Evolutionary conservation across 2,888 invertebrate species (phyloP).

Genomic region (Minunthozetes semirufus): DNA sequence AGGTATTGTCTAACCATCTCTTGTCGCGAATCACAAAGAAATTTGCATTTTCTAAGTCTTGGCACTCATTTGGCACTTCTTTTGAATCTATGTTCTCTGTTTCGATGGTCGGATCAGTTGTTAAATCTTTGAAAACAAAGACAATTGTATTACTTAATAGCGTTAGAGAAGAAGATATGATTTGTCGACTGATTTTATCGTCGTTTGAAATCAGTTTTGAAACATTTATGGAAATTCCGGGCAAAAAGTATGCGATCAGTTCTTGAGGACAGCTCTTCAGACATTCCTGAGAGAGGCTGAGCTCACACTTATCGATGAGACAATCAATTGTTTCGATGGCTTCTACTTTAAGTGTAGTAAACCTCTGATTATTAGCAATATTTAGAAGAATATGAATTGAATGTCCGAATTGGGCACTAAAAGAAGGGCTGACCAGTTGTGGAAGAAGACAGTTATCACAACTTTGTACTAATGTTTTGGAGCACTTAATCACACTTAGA

Average conservation of each 20-base stretch:
- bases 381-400: constrained; percentile 28
- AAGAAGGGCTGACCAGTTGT: constrained; percentile 9
- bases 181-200: constrained; percentile 29
- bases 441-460: constrained; percentile 2
- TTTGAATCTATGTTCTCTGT: not conserved
- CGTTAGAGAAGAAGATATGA: not conserved
- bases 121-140: not conserved
- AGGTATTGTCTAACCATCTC: constrained; percentile 19
- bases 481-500: constrained; percentile 18
- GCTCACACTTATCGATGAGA: not conserved
- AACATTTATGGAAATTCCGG: constrained; percentile 32
- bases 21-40: not conserved
- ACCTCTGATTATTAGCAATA: constrained; percentile 11
- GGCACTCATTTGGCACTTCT: not conserved
- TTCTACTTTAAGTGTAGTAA: not conserved
- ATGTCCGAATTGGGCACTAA: constrained; percentile 24
- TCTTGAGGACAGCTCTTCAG: not conserved
- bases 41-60: not conserved
- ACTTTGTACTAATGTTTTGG: constrained; percentile 18
- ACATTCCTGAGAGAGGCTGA: not conserved
- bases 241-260: constrained; percentile 33
- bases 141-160: not conserved
- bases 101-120: not conserved
- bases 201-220: constrained; percentile 28
- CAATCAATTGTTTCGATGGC: not conserved